Conservation (phyloP, 2,888 invertebrate genomes). For the Macrosoma leucophasiata region DNA sequence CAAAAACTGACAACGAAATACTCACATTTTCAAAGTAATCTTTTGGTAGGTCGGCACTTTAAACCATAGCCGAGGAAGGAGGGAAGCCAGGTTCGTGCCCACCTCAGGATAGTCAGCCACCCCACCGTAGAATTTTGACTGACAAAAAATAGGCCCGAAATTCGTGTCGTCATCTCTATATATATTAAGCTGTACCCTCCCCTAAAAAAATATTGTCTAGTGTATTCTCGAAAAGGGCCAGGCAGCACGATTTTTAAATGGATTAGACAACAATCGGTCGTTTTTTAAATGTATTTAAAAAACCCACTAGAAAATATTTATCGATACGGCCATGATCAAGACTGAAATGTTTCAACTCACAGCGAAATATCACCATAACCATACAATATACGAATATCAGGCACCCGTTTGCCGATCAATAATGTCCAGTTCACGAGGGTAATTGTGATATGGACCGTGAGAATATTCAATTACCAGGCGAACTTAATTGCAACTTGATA, state of each 20-base stretch:
- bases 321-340: background rate
- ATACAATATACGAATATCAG: constrained; percentile 9
- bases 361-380: no score
- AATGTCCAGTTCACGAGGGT: constrained; percentile 61
- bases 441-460: constrained; percentile 67
- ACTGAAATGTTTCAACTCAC: constrained; percentile 8
- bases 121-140: no score
- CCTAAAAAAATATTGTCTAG: no score
- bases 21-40: background rate
- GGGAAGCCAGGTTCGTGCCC: no score
- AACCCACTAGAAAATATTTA: background rate
- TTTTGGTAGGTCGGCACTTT: background rate
- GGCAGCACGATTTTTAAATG: background rate
- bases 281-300: background rate
- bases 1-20: background rate
- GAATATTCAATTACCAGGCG: constrained; percentile 69
- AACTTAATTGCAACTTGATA: constrained; percentile 74
- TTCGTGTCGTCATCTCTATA: no score
- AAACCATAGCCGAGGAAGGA: no score
- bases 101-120: no score
- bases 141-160: no score
- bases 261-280: background rate
- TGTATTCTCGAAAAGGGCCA: no score
- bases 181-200: no score
- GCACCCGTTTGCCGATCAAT: constrained; percentile 40